Evolutionary conservation across 1,140 invertebrate species (phyloP), one percentile per base, ranked within the genome.

Genomic region (Gryllus bimaculatus): DNA sequence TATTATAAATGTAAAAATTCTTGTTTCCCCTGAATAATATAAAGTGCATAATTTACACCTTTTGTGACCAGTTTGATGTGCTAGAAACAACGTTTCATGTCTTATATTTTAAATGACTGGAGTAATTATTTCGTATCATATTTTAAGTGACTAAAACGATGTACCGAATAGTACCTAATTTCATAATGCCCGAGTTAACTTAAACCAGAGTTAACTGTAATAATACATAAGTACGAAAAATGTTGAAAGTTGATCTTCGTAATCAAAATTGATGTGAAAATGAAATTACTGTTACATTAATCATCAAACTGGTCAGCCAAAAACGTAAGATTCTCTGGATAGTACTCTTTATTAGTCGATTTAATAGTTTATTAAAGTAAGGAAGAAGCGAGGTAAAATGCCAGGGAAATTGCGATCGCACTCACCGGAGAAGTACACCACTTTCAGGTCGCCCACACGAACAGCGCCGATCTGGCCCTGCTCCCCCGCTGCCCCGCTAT

Each of bases 391-490:
- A 15, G 75, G 73, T 47, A 74, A 78, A 49, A 7, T 7, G 39
- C 20, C 0, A n/a, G 73, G 8, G 18, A 20, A 47, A 20, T 66
- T 49, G 7, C 8, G 21, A 20, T 21, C 18, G 47, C 39, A 76
- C 48, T 78, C 78, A 81, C 82, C 82, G n/a, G 82, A 74, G 49
- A 79, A 81, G 75, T 79, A 82, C 8, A 82, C 81, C 15, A 78
- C 81, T 77, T 82, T 82, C 77, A 82, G 81, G 21, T 66, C 47
- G 48, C 80, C 81, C n/a, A 82, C 49, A 10, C 82, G 78, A 13
- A 82, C 78, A 47, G 82, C 82, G 47, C 82, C 82, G 39, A 82
- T 80, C 13, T 78, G 66, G 8, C 81, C 81, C 18, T 77, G 21
- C 15, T n/a, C 47, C 13, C 78, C 80, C n/a, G 74, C 79, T 8